These are phyloP conservation scores for zebrafish (Danio rerio) DNA, from an alignment of 2,113 vertebrate genomes.

Conservation along the genomic window GRCz12tu NC_133187.1:34352001-34352500, in stretches of 20 bases:
- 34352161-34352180: conserved; percentile 25
- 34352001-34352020: conserved; percentile 35
- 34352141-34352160: not conserved
- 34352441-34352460: too few relatives aligned
- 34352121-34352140: not conserved
- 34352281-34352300: conserved; percentile 25
- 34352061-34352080: conserved; percentile 13
- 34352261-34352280: conserved; percentile 17
- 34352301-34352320: not conserved
- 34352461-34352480: too few relatives aligned
- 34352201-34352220: conserved; percentile 8
- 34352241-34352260: not conserved
- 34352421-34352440: too few relatives aligned
- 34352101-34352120: not conserved
- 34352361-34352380: not conserved
- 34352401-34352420: too few relatives aligned
- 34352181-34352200: conserved; percentile 26
- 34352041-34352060: not conserved
- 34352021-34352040: conserved; percentile 20
- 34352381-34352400: too few relatives aligned
- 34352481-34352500: too few relatives aligned
- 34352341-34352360: not conserved
- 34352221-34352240: not conserved
- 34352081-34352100: conserved; percentile 11
- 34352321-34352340: not conserved